Evolutionary conservation across 2,888 invertebrate genomes (phyloP), one percentile per base, ranked within the genome.

Genomic region (Amiota minor): DNA sequence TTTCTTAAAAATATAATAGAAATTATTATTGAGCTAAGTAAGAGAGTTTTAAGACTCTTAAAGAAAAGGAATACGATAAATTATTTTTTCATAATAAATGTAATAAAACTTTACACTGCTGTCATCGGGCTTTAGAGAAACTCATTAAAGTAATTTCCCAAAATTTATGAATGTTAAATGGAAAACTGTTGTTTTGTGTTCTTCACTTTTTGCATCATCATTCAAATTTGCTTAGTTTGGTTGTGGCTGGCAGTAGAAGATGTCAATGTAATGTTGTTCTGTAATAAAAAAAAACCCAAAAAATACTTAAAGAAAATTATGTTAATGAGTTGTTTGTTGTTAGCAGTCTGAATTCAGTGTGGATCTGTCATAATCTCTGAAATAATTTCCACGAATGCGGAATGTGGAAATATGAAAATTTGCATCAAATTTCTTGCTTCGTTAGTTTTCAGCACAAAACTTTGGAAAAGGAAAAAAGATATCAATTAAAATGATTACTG

Each of bases 131-230:
- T 23, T 23, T 20, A 16, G 23, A 61, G 76, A 84, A 83, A 83
- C 85, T 83, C 85, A 83, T 82, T 83, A 83, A 84, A 84, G 85
- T 82, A 82, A 83, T 83, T 83, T 84, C 80, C 75, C 73, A 77
- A 85, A 82, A 82, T 82, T 85, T 82, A 83, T 82, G 85, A 83
- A 83, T 83, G 82, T 83, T 83, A 83, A 83, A 85, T 83, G 82
- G 85, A 77, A 83, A 85, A 84, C 83, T 75, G 76, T 78, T 72
- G 70, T n/a, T 47, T 75, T 64, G 23, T 73, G 72, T 73, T 11
- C 70, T 47, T 72, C 74, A 49, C 14, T 12, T 20, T 75, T 76
- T 68, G 73, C 74, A 72, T 71, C 11, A 12, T 12, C 53, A 53
- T 14, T 1, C n/a, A 53, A 12, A 53, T 6, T n/a, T 16, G 56